Conservation (phyloP, 2,797 vertebrate species). For the Prionace glauca region DNA sequence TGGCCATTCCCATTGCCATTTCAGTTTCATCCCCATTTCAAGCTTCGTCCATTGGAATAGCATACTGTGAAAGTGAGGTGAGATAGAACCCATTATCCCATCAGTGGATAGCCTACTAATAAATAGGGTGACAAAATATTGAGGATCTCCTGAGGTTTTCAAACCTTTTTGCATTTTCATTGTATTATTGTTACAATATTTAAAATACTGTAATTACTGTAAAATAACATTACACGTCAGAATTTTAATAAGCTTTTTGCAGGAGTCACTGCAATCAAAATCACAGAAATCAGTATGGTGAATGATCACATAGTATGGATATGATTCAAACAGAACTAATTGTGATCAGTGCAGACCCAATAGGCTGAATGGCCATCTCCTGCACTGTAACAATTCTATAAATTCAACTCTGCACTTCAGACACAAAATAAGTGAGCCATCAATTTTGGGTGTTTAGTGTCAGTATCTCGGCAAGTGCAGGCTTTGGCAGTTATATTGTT, state of each 20-base stretch:
- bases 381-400: too few relatives aligned
- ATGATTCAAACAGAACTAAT: neutral
- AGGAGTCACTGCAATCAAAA: neutral
- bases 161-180: too few relatives aligned
- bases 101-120: neutral
- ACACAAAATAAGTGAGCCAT: too few relatives aligned
- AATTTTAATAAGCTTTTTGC: neutral
- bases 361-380: too few relatives aligned
- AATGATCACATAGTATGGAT: neutral
- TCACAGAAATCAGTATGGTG: neutral
- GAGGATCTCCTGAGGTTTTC: too few relatives aligned
- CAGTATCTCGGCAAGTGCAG: too few relatives aligned
- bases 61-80: neutral
- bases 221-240: neutral
- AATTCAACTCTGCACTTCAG: too few relatives aligned
- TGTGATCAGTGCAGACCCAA: neutral
- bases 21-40: neutral
- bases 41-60: neutral
- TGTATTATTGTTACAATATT: neutral
- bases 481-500: too few relatives aligned
- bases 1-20: neutral
- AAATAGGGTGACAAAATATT: neutral
- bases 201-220: neutral
- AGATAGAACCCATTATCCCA: neutral
- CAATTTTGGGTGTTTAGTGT: too few relatives aligned